Evolutionary conservation across 1,140 invertebrate species (phyloP), one percentile per base, ranked within the genome.

Genomic region (Drosophila subobscura): DNA sequence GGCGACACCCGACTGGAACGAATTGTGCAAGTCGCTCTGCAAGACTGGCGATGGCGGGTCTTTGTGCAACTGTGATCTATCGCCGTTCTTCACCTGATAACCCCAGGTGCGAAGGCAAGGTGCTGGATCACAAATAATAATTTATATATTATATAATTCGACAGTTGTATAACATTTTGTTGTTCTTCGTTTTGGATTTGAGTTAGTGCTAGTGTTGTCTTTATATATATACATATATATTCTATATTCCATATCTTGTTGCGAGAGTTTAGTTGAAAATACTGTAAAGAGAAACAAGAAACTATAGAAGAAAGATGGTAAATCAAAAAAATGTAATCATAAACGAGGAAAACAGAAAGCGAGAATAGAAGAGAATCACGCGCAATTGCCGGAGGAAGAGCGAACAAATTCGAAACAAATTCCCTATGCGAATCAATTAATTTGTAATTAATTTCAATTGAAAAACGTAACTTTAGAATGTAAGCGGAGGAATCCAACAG

Each of bases 1-100:
- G 4, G 57, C 60, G 25, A 51, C 66, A 23, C 91, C 91, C 49
- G 77, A 91, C 70, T 93, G 93, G 93, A 80, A 92, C 46, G 61
- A 79, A 65, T 91, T 93, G 91, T 94, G 93, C 78, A 79, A 72
- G 59, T 29, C 77, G 22, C 85, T 92, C 68, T 94, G 93, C 84
- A 81, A 90, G 61, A 91, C 90, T 72, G 92, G 92, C 37, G 91
- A 92, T 72, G 93, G 93, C 55, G 93, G 93, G 57, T 90, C 90
- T 63, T 93, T 93, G 77, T 93, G 93, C 89, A 92, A 93, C 77
- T 93, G 93, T 90, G 93, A 93, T 91, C 83, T 93, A 51, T 90
- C 92, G 46, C 93, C 93, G 49, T 92, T 92, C 75, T 74, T 84
- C 74, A 84, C 8, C 71, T 88, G 41, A 41, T 37, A 23, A 50